Evolutionary conservation across 2,888 invertebrate genomes (phyloP).

Genomic region (Drosophila mimetica): DNA sequence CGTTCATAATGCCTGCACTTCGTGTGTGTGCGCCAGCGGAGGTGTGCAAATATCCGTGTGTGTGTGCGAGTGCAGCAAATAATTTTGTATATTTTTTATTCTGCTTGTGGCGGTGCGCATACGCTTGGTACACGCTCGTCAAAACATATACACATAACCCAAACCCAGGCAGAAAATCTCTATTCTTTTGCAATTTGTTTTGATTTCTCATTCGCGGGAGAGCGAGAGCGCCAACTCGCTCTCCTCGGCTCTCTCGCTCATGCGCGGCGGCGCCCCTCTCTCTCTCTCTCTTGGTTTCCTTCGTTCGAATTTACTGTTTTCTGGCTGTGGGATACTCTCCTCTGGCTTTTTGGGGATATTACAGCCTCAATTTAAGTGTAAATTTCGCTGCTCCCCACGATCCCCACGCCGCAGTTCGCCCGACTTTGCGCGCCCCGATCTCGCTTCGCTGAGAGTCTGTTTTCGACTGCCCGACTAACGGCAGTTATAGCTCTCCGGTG

Average conservation of each 20-base stretch:
- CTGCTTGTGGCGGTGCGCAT: conserved; percentile 70
- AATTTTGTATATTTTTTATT: conserved; percentile 67
- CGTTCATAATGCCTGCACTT: conserved; percentile 53
- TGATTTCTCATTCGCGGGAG: conserved; percentile 63
- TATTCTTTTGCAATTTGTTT: conserved; percentile 79
- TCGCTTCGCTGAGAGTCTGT: conserved; percentile 72
- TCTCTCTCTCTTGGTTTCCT: background rate
- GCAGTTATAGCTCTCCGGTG: conserved; percentile 46
- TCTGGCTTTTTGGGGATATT: background rate
- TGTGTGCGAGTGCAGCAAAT: conserved; percentile 63
- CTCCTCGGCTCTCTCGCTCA: conserved; percentile 37
- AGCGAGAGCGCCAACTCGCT: conserved; percentile 29
- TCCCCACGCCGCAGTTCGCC: conserved; percentile 13
- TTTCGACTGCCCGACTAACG: conserved; percentile 64
- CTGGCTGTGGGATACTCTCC: background rate
- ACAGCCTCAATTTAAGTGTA: background rate
- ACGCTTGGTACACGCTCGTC: conserved; percentile 82
- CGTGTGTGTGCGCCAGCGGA: conserved; percentile 4
- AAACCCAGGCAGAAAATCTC: conserved; percentile 68
- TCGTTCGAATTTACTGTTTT: background rate
- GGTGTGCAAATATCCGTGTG: conserved; percentile 23
- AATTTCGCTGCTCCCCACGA: conserved; percentile 4
- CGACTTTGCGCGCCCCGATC: conserved; percentile 28
- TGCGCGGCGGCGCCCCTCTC: conserved; percentile 22
- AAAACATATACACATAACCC: conserved; percentile 76